Evolutionary conservation across 2,797 vertebrate species (phyloP), one percentile per base, ranked within the genome.

Genomic region (Tamandua tetradactyla): DNA sequence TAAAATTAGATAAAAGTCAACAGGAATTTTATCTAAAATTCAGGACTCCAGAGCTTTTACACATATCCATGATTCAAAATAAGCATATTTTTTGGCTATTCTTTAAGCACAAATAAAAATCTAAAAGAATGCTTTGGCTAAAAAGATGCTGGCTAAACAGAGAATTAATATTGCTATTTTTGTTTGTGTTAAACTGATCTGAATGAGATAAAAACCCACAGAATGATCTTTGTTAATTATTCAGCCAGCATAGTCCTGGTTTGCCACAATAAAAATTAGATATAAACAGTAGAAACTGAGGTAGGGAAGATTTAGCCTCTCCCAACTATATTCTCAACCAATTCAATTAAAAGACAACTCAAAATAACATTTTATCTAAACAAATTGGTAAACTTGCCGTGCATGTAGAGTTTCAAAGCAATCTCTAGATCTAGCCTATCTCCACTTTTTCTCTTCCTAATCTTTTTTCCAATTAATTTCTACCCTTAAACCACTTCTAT

Each of bases 21-120:
- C 20, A 93, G 91, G 22, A 17, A 69, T 17, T 35, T 93, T 69
- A 57, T 80, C 52, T 84, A 90, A 94, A 96, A 80, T 78, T 81
- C 55, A 91, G 25, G 22, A 74, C 14, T 74, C 10, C 4, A 74
- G 20, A 81, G 35, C 37, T 52, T 91, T 91, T 78, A 40, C 1
- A 57, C 13, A 80, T 57, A 83, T n/a, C 18, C 30, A 22, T 37
- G 75, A 8, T 80, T 92, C 37, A 84, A 94, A 94, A 55, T 76
- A 79, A 79, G 76, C 12, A 44, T 32, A n/a, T 52, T 37, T 90
- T 91, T 52, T n/a, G 47, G 69, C 15, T 92, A 25, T 2, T 81
- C 10, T 66, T 64, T n/a, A 57, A 83, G 2, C 30, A 85, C 2
- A 42, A 87, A 47, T 66, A 82, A 95, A 62, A 89, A n/a, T 84